Evolutionary conservation across 2,888 invertebrate genomes (phyloP).

Genomic region (Abrostola tripartita): DNA sequence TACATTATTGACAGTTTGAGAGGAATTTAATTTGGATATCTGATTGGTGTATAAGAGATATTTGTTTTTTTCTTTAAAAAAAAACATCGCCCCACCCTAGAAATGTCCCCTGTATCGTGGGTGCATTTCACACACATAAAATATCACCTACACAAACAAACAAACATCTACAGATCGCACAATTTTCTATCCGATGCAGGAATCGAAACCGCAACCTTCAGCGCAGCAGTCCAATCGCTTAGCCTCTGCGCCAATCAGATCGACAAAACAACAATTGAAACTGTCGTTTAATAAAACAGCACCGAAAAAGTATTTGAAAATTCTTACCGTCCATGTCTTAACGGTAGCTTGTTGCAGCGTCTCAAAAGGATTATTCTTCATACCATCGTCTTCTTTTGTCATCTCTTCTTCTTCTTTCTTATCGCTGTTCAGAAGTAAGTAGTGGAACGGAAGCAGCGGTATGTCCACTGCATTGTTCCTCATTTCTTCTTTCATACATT

Average conservation of each 20-base stretch:
- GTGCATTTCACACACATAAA: no score
- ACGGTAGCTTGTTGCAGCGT: constrained; percentile 63
- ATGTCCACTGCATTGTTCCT: constrained; percentile 50
- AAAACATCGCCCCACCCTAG: no score
- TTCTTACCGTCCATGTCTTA: constrained; percentile 78
- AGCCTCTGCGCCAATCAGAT: neutral
- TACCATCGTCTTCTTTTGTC: constrained; percentile 23
- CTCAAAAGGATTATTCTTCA: constrained; percentile 65
- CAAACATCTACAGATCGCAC: no score
- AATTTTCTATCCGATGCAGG: no score
- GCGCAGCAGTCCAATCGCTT: no score
- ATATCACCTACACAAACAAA: no score
- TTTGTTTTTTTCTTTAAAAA: no score
- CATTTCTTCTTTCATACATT: constrained; percentile 53
- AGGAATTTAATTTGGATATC: no score
- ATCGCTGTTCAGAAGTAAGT: constrained; percentile 61
- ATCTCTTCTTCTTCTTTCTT: constrained; percentile 52
- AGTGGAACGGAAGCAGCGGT: constrained; percentile 55
- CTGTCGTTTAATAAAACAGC: neutral
- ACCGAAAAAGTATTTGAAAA: neutral
- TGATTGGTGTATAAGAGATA: no score
- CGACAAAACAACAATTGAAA: neutral
- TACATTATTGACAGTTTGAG: no score
- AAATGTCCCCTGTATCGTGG: no score
- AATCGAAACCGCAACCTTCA: no score